These are phyloP conservation scores for Rhopilema esculentum DNA, from an alignment of 30 jellyfish, hydroid and myxozoan genomes.

Conservation along the genomic window DNA sequence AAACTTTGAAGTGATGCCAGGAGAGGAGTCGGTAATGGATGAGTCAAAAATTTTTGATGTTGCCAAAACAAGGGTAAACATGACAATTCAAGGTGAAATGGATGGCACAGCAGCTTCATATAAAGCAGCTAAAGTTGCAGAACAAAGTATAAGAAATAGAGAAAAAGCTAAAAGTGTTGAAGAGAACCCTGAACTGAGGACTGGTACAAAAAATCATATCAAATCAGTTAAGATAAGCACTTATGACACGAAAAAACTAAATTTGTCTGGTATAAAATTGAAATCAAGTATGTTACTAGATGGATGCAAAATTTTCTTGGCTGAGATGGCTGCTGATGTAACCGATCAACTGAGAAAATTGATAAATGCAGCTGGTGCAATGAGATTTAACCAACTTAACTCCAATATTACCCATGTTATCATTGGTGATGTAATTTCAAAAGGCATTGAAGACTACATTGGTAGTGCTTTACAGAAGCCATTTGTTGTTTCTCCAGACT, in stretches of 20 bases:
- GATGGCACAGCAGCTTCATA: constrained; percentile 18
- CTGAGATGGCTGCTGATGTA: constrained; percentile 56
- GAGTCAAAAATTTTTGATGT: constrained; percentile 14
- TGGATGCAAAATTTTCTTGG: constrained; percentile 81
- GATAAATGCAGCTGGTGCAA: constrained; percentile 89
- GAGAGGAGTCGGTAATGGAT: constrained; percentile 67
- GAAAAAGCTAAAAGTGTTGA: neutral
- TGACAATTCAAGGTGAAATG: constrained; percentile 44
- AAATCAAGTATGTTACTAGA: constrained; percentile 70
- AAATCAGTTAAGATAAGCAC: constrained; percentile 19
- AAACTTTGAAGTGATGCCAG: constrained; percentile 67
- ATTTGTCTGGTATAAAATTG: constrained; percentile 14
- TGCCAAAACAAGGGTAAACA: constrained; percentile 29
- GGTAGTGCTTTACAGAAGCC: constrained; percentile 72
- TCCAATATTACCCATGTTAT: constrained; percentile 85
- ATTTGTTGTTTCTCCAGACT: constrained; percentile 80
- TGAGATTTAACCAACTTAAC: constrained; percentile 59
- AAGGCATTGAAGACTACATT: constrained; percentile 33
- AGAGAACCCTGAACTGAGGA: neutral
- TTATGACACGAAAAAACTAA: constrained; percentile 31
- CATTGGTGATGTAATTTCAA: constrained; percentile 65
- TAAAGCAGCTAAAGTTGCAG: constrained; percentile 94
- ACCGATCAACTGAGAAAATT: constrained; percentile 67
- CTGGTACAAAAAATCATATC: neutral
- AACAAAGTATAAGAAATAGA: constrained; percentile 61